A percentile compares a stretch with the other conserved stretches of the same genome.
Evolutionary conservation across 2,888 invertebrate genomes (phyloP).

Genomic region (Heteropelma amictum): DNA sequence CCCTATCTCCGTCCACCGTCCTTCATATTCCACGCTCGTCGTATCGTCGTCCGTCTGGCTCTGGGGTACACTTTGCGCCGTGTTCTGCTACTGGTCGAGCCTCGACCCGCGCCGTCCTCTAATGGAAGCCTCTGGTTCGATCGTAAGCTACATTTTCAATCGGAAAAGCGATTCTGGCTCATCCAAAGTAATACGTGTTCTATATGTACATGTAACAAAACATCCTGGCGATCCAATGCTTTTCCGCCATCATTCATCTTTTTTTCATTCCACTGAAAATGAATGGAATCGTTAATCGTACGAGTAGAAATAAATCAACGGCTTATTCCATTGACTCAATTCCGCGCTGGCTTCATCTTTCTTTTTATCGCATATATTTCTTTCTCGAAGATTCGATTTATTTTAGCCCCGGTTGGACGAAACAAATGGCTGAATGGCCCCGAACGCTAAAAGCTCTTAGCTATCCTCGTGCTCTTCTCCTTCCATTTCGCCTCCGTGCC

Average conservation of each 20-base stretch:
- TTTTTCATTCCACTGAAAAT: neutral
- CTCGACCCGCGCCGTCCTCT: slow-evolving; percentile 2
- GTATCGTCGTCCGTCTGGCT: slow-evolving; percentile 42
- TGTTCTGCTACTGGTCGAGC: slow-evolving; percentile 23
- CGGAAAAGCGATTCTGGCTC: slow-evolving; percentile 26
- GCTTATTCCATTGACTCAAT: too few relatives aligned
- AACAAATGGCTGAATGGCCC: slow-evolving; percentile 20
- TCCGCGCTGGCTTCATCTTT: too few relatives aligned
- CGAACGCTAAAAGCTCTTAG: slow-evolving; percentile 14
- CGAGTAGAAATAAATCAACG: too few relatives aligned
- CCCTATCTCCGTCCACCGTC: slow-evolving; percentile 20
- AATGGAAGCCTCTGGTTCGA: slow-evolving; percentile 40
- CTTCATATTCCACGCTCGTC: slow-evolving; percentile 33
- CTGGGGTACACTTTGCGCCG: slow-evolving; percentile 24
- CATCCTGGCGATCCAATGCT: neutral
- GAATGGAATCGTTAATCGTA: neutral
- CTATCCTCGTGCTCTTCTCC: neutral
- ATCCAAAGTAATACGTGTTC: neutral
- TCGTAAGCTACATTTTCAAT: slow-evolving; percentile 9
- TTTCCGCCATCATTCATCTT: neutral
- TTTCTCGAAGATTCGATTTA: neutral
- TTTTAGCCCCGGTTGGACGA: slow-evolving; percentile 14
- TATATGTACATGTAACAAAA: too few relatives aligned
- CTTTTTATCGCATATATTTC: neutral
- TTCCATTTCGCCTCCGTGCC: neutral